Evolutionary conservation across 64 coral and sea anemone genomes (phyloP).

Genomic region (Anthopleura sola): DNA sequence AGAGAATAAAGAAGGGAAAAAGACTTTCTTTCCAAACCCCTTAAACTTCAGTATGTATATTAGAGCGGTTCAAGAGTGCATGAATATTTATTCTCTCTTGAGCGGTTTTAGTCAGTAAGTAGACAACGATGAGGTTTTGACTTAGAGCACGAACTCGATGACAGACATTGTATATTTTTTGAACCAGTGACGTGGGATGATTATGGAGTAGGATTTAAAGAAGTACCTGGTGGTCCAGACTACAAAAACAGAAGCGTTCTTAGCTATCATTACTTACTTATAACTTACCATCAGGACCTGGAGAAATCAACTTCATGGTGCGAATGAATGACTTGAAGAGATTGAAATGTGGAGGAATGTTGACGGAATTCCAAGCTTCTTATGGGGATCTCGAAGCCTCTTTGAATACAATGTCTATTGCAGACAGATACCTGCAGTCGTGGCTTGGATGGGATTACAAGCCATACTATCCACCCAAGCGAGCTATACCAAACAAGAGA

Average conservation of each 20-base stretch:
- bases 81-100: too few relatives aligned
- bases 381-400: conserved; percentile 25
- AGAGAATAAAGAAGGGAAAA: too few relatives aligned
- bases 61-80: too few relatives aligned
- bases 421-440: conserved; percentile 72
- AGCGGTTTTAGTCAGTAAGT: too few relatives aligned
- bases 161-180: conserved; percentile 90
- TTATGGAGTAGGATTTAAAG: conserved; percentile 85
- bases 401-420: conserved; percentile 67
- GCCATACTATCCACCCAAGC: conserved; percentile 35
- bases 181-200: conserved; percentile 94
- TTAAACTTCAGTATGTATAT: too few relatives aligned
- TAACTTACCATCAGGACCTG: conserved; percentile 34
- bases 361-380: conserved; percentile 74
- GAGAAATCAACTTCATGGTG: conserved; percentile 28
- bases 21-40: too few relatives aligned
- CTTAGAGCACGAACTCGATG: conserved; percentile 61
- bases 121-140: conserved; percentile 81
- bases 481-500: not conserved
- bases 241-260: conserved; percentile 89
- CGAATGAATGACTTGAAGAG: conserved; percentile 59
- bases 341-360: conserved; percentile 82
- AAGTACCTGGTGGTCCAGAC: conserved; percentile 70
- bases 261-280: conserved; percentile 96
- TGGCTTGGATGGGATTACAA: conserved; percentile 96